Evolutionary conservation across 2,113 vertebrate species (phyloP).

Genomic region (Bubo scandiacus): DNA sequence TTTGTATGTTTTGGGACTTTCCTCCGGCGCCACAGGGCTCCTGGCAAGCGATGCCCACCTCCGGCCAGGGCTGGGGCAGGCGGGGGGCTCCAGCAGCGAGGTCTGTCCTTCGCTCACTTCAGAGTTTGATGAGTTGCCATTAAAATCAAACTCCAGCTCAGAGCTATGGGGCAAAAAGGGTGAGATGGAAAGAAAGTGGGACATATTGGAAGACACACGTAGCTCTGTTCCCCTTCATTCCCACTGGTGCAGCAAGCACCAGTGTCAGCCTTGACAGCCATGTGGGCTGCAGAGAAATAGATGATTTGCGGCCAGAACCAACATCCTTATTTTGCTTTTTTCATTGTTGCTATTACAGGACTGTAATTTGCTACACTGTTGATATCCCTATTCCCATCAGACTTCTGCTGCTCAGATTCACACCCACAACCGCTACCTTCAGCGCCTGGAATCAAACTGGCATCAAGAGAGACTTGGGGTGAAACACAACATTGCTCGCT

Average conservation of each 20-base stretch:
- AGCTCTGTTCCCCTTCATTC: neutral
- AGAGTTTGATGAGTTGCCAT: rapidly evolving
- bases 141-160: conserved; percentile 59
- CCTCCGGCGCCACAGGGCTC: neutral
- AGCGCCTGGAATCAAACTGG: neutral
- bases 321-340: neutral
- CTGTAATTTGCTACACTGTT: neutral
- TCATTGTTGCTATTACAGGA: rapidly evolving
- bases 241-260: neutral
- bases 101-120: neutral
- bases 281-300: rapidly evolving
- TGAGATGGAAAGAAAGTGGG: neutral
- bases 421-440: rapidly evolving
- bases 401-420: neutral
- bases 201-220: neutral
- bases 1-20: neutral
- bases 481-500: rapidly evolving
- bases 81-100: rapidly evolving
- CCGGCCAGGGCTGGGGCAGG: neutral
- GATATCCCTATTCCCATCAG: neutral
- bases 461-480: neutral
- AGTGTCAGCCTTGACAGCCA: neutral
- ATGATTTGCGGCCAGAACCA: neutral
- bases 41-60: neutral
- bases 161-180: conserved; percentile 36